Evolutionary conservation across 2,797 vertebrate genomes (phyloP).

Genomic region (Ctenopoma multispine): DNA sequence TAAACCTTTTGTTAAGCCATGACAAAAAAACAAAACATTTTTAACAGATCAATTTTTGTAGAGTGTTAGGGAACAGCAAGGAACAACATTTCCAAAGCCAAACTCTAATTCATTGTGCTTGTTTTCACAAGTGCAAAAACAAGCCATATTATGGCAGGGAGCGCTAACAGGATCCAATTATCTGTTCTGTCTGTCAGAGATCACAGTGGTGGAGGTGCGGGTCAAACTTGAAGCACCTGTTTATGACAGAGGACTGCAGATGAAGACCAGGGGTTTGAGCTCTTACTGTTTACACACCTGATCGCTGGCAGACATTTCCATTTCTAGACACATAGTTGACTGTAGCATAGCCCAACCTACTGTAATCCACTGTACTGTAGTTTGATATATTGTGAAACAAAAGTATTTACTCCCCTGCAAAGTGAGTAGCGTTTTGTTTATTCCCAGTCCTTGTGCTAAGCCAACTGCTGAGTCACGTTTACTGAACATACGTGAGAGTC

Average conservation of each 20-base stretch:
- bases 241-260: slow-evolving; percentile 27
- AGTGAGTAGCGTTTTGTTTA: too few relatives aligned
- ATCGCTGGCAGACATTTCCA: neutral
- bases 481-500: too few relatives aligned
- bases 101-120: slow-evolving; percentile 24
- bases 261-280: slow-evolving; percentile 32
- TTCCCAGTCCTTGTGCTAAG: too few relatives aligned
- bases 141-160: slow-evolving; percentile 24
- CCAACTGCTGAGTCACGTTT: too few relatives aligned
- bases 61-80: slow-evolving; percentile 28
- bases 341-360: neutral
- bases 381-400: neutral
- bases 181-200: slow-evolving; percentile 23
- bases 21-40: slow-evolving; percentile 7
- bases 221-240: slow-evolving; percentile 38
- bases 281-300: neutral
- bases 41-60: slow-evolving; percentile 39
- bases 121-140: slow-evolving; percentile 25
- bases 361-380: neutral
- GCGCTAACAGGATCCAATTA: slow-evolving; percentile 14
- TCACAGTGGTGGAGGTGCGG: slow-evolving; percentile 23
- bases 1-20: slow-evolving; percentile 46
- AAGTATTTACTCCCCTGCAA: neutral
- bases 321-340: slow-evolving; percentile 1
- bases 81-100: slow-evolving; percentile 29